phyloP scores from a whole-genome alignment of 2,797 vertebrate genomes.

The Corythornis leucogaster region DNA sequence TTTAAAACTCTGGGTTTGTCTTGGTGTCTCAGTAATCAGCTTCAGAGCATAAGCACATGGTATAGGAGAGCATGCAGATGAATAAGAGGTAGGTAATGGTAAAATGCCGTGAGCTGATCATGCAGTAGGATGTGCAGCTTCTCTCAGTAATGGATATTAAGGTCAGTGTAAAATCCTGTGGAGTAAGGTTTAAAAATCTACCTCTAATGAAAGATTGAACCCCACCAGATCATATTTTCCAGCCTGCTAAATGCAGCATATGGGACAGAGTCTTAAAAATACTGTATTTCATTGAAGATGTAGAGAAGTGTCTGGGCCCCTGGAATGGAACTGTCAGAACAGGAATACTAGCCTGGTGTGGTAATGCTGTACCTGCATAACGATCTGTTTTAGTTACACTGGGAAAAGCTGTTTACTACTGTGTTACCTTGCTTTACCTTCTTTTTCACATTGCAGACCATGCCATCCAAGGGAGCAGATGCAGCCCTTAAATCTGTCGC shows the following conservation, averaged over 20 bases:
- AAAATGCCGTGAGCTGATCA: neutral
- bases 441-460: slow-evolving; percentile 84
- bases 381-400: neutral
- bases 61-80: neutral
- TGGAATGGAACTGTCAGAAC: neutral
- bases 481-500: slow-evolving; percentile 87
- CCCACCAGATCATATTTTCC: too few relatives aligned
- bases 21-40: neutral
- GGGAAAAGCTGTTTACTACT: slow-evolving; percentile 46
- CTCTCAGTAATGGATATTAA: neutral
- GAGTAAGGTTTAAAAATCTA: neutral
- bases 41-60: neutral
- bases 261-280: neutral
- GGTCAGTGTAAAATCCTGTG: neutral
- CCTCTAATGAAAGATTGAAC: neutral
- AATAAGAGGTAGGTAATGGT: neutral
- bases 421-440: slow-evolving; percentile 86
- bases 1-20: neutral
- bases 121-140: neutral
- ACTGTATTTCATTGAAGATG: neutral
- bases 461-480: slow-evolving; percentile 80
- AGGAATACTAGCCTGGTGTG: neutral
- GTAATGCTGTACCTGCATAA: neutral
- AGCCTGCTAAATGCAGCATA: neutral
- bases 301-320: neutral